A percentile compares a stretch with the other conserved stretches of the same genome.
Evolutionary conservation across 2,797 vertebrate genomes (phyloP).

Genomic region (Hippocampus kuda): DNA sequence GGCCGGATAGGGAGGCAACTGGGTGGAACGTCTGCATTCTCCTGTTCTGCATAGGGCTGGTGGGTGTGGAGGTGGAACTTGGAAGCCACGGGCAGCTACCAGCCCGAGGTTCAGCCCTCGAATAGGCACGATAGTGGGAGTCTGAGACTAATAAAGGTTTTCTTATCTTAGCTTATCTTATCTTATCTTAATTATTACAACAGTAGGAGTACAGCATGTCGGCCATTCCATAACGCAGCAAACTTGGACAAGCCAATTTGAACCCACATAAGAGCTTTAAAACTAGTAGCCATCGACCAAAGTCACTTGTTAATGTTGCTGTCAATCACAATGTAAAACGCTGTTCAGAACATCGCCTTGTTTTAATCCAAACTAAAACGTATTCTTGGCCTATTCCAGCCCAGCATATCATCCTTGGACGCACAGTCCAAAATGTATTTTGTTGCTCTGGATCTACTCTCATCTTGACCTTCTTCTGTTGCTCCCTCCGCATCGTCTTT

Average conservation of each 20-base stretch:
- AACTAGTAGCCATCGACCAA: background rate
- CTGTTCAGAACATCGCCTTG: background rate
- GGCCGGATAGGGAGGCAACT: no score
- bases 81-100: no score
- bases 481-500: background rate
- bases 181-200: no score
- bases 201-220: background rate
- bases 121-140: no score
- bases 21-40: no score
- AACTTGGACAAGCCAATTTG: background rate
- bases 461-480: background rate
- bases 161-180: no score
- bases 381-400: background rate
- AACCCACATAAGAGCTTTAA: background rate
- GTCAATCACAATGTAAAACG: background rate
- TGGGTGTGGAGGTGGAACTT: no score
- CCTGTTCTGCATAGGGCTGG: no score
- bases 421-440: constrained; percentile 11
- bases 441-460: constrained; percentile 6
- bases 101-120: no score
- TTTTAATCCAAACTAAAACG: background rate
- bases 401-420: background rate
- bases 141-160: no score
- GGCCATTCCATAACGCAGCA: background rate
- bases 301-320: background rate